These are phyloP conservation scores for Amyelois transitella DNA, from an alignment of 1,140 invertebrate species.

Conservation along the genomic window DNA sequence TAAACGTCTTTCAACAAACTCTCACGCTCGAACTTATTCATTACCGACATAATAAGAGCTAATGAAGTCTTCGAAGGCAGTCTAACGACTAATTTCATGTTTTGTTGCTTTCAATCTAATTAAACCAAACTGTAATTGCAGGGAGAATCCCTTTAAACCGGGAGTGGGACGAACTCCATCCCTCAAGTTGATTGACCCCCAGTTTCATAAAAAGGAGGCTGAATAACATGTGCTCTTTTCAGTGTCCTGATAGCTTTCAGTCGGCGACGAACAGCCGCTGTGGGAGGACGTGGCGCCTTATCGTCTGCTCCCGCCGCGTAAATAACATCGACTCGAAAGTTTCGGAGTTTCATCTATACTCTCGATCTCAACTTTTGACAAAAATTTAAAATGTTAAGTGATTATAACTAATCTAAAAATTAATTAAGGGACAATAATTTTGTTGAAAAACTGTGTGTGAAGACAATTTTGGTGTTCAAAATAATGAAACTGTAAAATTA, in stretches of 20 bases:
- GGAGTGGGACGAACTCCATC: slow-evolving; percentile 23
- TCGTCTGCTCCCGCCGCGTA: slow-evolving; percentile 29
- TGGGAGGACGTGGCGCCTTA: slow-evolving; percentile 15
- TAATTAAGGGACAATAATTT: neutral
- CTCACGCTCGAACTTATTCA: neutral
- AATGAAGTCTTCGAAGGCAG: neutral
- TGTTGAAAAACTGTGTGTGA: slow-evolving; percentile 7
- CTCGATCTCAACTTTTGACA: neutral
- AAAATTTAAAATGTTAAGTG: neutral
- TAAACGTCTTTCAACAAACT: neutral
- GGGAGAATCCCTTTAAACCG: slow-evolving; percentile 10
- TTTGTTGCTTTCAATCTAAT: slow-evolving; percentile 7
- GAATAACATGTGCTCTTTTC: slow-evolving; percentile 38
- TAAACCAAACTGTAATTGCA: slow-evolving; percentile 13
- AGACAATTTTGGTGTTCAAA: slow-evolving; percentile 8
- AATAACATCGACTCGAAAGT: slow-evolving; percentile 44
- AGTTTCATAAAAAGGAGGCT: slow-evolving; percentile 46
- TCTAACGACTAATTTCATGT: slow-evolving; percentile 1
- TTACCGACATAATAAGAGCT: neutral
- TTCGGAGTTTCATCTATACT: slow-evolving; percentile 8
- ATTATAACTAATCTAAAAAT: neutral
- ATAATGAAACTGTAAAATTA: neutral
- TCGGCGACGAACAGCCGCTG: slow-evolving; percentile 29
- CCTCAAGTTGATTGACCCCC: slow-evolving; percentile 50
- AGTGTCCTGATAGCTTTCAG: slow-evolving; percentile 34